Base-by-base conservation (phyloP, 35 echinoderm and acorn worm genomes). In the Eucidaris tribuloides region DNA sequence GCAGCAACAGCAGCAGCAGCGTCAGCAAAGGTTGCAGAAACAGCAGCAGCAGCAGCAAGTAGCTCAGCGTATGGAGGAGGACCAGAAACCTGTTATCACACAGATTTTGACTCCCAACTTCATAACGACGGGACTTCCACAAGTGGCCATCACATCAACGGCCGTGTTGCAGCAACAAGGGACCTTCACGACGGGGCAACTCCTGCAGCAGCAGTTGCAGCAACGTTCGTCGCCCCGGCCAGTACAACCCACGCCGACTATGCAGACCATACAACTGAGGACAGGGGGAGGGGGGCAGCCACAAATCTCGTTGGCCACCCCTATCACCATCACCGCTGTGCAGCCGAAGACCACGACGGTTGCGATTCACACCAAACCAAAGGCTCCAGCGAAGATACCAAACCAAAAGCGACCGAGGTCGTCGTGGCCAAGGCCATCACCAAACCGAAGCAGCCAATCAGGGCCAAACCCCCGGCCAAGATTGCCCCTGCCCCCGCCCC, bases 401-500 rank as follows among this genome's bases (percentile, higher is more conserved):
- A 23, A 7, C 36, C 41, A 39, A 70, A 71, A 63, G 82, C 71
- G 30, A 39, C 23, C 64, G 3, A 58, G 52, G 7, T 39, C 42
- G 49, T 79, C 32, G 35, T 58, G 48, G 13, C 2, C 34, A 85
- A 35, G 35, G 55, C 45, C 17, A 4, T 33, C 25, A 65, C 65
- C n/a, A 91, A 86, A 41, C 17, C 60, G 1, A 91, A 80, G 82
- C 78, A 82, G 55, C 27, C 46, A 5, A 77, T 78, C 49, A 56
- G 72, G 5, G 76, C 82, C 13, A 91, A 86, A 37, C 80, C 58
- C 52, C 89, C 82, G 19, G 58, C 76, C 19, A 91, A 91, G 82
- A 91, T 91, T 52, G 89, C 89, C 7, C 89, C 89, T 32, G 93
- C 89, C n/a, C 79, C 93, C 42, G 64, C 64, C 31, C 68, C 68